Conservation (phyloP, 2,888 invertebrate genomes). For the Norana najaformis region DNA sequence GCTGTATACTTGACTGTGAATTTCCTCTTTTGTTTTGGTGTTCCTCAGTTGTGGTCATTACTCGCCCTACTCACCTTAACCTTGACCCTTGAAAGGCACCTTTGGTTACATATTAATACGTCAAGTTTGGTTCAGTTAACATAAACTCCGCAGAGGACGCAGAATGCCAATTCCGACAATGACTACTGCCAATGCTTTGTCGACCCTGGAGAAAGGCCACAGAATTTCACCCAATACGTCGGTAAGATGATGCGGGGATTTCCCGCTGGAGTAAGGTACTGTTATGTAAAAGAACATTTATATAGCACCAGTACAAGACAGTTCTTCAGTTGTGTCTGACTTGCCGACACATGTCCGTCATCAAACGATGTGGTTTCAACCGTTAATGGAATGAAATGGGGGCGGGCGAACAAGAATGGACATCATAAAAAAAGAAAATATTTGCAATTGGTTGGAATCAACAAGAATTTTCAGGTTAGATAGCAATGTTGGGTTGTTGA, state of each 20-base stretch:
- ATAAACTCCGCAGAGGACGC: slow-evolving; percentile 92
- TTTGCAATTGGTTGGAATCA: neutral
- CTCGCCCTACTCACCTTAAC: no score
- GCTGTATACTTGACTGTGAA: no score
- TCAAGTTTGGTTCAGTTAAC: neutral
- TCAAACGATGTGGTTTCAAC: neutral
- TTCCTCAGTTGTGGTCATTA: no score
- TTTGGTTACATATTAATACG: neutral
- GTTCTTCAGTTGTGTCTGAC: neutral
- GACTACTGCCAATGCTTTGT: slow-evolving; percentile 99
- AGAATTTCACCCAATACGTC: slow-evolving; percentile 95
- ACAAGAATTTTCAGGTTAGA: neutral
- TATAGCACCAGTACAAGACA: neutral
- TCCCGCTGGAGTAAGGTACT: neutral
- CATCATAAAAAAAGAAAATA: no score
- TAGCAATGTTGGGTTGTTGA: neutral
- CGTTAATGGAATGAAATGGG: neutral
- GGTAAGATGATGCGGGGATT: slow-evolving; percentile 65
- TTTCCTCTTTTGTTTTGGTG: no score
- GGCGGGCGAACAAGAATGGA: neutral
- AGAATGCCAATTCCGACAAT: slow-evolving; percentile 96
- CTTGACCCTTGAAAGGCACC: no score
- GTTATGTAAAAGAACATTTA: neutral
- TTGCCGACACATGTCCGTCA: neutral
- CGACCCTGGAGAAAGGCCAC: slow-evolving; percentile 93